Conservation (phyloP, 2,888 invertebrate species). For the Gymnoscelis rufifasciata region DNA sequence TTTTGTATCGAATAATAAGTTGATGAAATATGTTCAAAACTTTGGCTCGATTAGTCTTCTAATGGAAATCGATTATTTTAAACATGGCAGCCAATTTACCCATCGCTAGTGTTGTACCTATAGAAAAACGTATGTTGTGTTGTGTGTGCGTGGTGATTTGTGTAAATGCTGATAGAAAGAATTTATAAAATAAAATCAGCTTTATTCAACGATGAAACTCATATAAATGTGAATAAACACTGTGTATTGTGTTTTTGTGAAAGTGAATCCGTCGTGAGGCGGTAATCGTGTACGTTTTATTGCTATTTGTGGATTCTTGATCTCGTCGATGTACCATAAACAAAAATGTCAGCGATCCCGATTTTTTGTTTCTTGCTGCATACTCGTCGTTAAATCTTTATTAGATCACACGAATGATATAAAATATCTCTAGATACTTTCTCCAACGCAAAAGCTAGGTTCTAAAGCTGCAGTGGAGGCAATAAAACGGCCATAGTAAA, state of each 20-base stretch:
- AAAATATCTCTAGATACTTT: slow-evolving; percentile 71
- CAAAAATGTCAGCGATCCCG: slow-evolving; percentile 80
- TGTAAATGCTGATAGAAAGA: slow-evolving; percentile 77
- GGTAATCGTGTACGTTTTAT: slow-evolving; percentile 77
- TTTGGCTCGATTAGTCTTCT: no score
- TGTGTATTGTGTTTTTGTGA: slow-evolving; percentile 76
- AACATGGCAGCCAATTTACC: slow-evolving; percentile 17
- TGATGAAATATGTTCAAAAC: no score
- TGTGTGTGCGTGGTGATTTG: slow-evolving; percentile 80
- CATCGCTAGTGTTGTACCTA: slow-evolving; percentile 46
- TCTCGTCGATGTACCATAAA: slow-evolving; percentile 79
- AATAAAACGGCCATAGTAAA: slow-evolving; percentile 74
- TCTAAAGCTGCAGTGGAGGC: slow-evolving; percentile 52
- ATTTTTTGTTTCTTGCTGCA: slow-evolving; percentile 79
- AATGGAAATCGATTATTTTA: slow-evolving; percentile 26
- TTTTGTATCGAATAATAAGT: no score
- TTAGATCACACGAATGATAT: slow-evolving; percentile 76
- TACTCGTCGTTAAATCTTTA: slow-evolving; percentile 72
- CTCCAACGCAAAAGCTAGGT: slow-evolving; percentile 50
- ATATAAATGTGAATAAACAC: slow-evolving; percentile 73
- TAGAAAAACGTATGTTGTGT: slow-evolving; percentile 63
- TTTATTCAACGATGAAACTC: slow-evolving; percentile 71
- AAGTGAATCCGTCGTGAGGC: slow-evolving; percentile 76
- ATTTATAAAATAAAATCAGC: slow-evolving; percentile 73
- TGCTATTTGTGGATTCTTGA: slow-evolving; percentile 78